Evolutionary conservation across 2,888 invertebrate genomes (phyloP).

Genomic region (Rhagophthalmus giganteus): DNA sequence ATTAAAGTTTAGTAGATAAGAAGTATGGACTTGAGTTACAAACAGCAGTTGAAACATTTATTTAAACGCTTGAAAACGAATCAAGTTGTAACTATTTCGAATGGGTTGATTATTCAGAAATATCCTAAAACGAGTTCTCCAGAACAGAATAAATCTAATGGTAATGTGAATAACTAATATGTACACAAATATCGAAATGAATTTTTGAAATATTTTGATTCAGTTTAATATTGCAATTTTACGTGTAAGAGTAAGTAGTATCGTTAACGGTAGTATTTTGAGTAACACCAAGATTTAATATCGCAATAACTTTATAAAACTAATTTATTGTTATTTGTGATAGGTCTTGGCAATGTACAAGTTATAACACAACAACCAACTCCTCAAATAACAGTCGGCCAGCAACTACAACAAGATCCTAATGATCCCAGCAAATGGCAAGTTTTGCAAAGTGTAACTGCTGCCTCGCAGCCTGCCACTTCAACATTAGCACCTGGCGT

Average conservation of each 20-base stretch:
- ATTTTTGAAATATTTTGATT: too few species aligned
- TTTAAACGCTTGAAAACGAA: neutral
- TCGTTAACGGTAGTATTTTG: too few species aligned
- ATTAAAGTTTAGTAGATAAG: too few species aligned
- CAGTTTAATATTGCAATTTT: too few species aligned
- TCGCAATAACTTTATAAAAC: neutral
- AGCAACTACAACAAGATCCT: slow-evolving; percentile 80
- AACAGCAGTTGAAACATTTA: neutral
- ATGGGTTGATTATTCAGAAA: neutral
- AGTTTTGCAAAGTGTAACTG: slow-evolving; percentile 61
- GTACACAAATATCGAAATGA: too few species aligned
- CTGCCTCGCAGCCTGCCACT: slow-evolving; percentile 43
- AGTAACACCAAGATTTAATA: neutral
- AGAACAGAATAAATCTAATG: neutral
- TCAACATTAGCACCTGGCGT: slow-evolving; percentile 44
- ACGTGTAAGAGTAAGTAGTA: too few species aligned
- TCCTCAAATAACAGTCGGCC: slow-evolving; percentile 57
- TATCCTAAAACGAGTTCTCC: neutral
- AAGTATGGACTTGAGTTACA: neutral
- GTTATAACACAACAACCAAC: slow-evolving; percentile 64
- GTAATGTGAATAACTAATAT: neutral
- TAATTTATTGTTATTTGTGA: slow-evolving; percentile 39
- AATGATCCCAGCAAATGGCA: slow-evolving; percentile 86
- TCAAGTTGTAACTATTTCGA: neutral
- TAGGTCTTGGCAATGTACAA: slow-evolving; percentile 81